phyloP scores from a whole-genome alignment of 1,140 invertebrate species.

The Ceratina australensis region DNA sequence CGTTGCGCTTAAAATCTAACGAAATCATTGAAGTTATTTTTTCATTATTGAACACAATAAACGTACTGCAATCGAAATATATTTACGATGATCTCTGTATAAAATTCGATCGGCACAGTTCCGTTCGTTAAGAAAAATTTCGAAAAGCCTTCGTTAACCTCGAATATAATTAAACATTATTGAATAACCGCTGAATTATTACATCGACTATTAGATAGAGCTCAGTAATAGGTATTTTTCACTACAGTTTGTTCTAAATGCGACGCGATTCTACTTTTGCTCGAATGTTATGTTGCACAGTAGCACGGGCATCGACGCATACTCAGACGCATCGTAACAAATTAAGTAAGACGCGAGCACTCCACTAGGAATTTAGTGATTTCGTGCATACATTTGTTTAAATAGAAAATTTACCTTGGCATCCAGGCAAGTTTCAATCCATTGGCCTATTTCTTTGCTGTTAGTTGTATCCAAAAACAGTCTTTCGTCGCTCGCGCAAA shows the following conservation, averaged over 20 bases:
- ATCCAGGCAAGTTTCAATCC: conserved; percentile 69
- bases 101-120: not conserved
- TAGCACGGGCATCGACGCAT: conserved; percentile 9
- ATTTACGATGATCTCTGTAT: no score
- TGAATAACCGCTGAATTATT: not conserved
- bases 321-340: not conserved
- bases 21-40: no score
- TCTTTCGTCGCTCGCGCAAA: conserved; percentile 75
- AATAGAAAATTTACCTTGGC: conserved; percentile 64
- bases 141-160: not conserved
- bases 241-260: no score
- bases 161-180: not conserved
- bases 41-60: no score
- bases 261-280: no score
- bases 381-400: not conserved
- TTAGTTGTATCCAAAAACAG: conserved; percentile 69
- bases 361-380: not conserved
- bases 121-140: not conserved
- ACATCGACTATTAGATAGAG: no score
- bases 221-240: no score
- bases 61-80: no score
- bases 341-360: not conserved
- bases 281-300: conserved; percentile 8
- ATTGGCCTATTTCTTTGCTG: conserved; percentile 43
- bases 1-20: no score